Conservation (phyloP, 2,797 vertebrate genomes). For the Tragelaphus eurycerus region DNA sequence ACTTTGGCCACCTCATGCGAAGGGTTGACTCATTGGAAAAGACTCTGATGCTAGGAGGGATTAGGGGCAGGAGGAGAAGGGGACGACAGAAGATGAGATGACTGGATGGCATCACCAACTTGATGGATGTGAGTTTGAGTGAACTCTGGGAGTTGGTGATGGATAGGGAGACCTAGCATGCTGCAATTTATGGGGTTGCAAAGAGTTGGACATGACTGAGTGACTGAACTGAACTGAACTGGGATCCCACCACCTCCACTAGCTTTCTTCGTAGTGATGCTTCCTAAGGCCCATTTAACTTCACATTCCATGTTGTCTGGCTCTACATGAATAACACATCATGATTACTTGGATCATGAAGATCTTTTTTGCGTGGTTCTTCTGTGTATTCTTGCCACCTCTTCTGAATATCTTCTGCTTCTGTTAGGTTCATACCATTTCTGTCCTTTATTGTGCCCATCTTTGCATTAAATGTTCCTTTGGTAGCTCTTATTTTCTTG, state of each 20-base stretch:
- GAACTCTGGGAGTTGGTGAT: no score
- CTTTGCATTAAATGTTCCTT: background rate
- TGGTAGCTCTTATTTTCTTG: background rate
- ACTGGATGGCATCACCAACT: no score
- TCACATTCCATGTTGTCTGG: rapidly evolving
- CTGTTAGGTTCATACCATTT: background rate
- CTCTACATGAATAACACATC: background rate
- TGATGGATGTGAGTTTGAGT: no score
- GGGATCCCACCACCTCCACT: background rate
- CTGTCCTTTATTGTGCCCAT: background rate
- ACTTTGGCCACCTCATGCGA: no score
- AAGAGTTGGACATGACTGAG: no score
- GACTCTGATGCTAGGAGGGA: no score
- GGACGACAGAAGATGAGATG: no score
- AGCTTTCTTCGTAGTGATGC: background rate
- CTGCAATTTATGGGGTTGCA: no score
- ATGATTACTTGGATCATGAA: background rate
- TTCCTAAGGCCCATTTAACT: background rate
- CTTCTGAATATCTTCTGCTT: background rate
- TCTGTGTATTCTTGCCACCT: background rate
- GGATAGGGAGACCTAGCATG: no score
- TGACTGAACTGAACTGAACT: background rate
- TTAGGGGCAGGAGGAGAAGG: no score
- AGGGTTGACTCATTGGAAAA: no score
- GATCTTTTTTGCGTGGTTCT: background rate